Percentiles rank a stretch among this genome's conserved stretches.
Evolutionary conservation across 2,113 vertebrate species (phyloP).

Genomic region (Pelvicachromis taeniatus): DNA sequence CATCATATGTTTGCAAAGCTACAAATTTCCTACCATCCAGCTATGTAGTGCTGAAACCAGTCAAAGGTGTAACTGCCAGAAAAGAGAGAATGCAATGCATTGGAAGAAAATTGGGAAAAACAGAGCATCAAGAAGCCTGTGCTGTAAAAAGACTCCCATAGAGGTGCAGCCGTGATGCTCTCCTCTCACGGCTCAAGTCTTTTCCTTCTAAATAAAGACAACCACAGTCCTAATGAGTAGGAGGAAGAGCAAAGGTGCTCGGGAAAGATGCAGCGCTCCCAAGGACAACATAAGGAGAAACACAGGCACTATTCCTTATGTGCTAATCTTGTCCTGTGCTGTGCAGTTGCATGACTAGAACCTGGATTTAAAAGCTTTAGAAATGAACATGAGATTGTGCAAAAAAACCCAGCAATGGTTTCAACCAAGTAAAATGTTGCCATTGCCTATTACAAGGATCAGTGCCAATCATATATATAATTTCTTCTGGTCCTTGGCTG

Average conservation of each 20-base stretch:
- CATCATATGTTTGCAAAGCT: not conserved
- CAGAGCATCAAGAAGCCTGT: not conserved
- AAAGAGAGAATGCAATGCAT: not conserved
- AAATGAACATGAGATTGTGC: rapidly evolving
- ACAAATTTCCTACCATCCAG: not conserved
- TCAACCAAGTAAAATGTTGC: not conserved
- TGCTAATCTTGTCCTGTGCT: not conserved
- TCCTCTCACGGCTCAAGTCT: not conserved
- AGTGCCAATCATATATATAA: not conserved
- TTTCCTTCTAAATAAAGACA: not conserved
- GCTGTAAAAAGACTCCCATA: not conserved
- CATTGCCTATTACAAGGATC: not conserved
- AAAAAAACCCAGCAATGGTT: not conserved
- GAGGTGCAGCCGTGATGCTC: not conserved
- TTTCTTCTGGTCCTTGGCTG: not conserved
- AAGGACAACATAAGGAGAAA: not conserved
- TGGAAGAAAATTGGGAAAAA: not conserved
- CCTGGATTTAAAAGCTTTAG: not conserved
- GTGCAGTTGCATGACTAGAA: not conserved
- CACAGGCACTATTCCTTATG: not conserved
- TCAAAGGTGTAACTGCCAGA: rapidly evolving
- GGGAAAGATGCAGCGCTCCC: not conserved
- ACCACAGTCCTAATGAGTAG: not conserved
- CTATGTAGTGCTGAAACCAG: not conserved
- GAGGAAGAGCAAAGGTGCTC: not conserved